Conservation (phyloP, 2,113 vertebrate species). For the Pluvianellus socialis region DNA sequence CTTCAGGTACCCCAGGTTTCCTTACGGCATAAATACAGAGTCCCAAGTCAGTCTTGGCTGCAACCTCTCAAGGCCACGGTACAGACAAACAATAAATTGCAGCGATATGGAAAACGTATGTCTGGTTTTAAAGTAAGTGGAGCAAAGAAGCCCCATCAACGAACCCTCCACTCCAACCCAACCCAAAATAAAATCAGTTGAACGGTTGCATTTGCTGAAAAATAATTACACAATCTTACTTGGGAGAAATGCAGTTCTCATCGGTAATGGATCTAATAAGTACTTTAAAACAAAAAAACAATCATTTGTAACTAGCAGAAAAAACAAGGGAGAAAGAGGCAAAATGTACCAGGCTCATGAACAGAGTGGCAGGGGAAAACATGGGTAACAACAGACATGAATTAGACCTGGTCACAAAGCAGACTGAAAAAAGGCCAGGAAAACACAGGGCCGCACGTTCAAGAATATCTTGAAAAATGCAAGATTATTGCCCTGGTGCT, state of each 20-base stretch:
- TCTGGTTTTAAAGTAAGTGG: not conserved
- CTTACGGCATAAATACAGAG: not conserved
- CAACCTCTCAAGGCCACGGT: not conserved
- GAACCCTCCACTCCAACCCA: not conserved
- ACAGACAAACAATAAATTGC: not conserved
- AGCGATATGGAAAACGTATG: not conserved
- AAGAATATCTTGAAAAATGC: not conserved
- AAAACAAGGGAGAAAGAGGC: not conserved
- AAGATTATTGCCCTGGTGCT: not conserved
- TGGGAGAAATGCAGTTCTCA: not conserved
- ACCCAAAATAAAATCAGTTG: not conserved
- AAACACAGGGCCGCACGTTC: not conserved
- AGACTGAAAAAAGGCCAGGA: not conserved
- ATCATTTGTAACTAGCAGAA: not conserved
- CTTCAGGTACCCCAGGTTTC: not conserved
- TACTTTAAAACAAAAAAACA: not conserved
- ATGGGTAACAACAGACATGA: not conserved
- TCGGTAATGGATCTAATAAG: not conserved
- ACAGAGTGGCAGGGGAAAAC: not conserved
- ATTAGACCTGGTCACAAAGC: not conserved
- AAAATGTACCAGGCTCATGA: not conserved
- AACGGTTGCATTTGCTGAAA: not conserved
- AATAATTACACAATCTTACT: not conserved
- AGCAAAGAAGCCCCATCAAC: not conserved
- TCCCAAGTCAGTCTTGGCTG: not conserved